Base-by-base conservation (phyloP, 2,888 invertebrate species). In the Agrotis segetum region DNA sequence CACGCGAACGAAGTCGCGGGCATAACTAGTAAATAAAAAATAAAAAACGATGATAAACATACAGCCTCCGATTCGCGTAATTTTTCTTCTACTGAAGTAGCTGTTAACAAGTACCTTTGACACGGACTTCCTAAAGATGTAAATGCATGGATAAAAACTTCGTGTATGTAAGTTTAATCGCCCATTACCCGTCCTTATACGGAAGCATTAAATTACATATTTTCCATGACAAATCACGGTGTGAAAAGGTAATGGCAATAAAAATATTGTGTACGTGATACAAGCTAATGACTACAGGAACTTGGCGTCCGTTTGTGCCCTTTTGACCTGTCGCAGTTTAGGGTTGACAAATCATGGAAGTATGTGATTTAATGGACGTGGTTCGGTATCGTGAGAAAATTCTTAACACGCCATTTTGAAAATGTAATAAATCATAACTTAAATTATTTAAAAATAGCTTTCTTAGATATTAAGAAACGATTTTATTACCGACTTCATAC, bases 241-340 rank as follows among this genome's bases (percentile, higher is more conserved):
- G 85, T 86, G 76, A 86, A 86, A 79, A 77, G 69, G 52, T 83
- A 83, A 85, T 84, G 50, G 65, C 67, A 69, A 67, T 81, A 63
- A 75, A 70, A 77, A 63, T 81, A 71, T 64, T 44, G 44, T 61
- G 40, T 74, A 62, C 60, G 65, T 66, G 46, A 69, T 80, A 50
- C 34, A 40, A 44, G 65, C 74, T 83, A 83, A 82, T 86, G 84
- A 87, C 74, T 81, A 85, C 89, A 91, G 94, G 92, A 93, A 92
- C 92, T 88, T 62, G 49, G 81, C 81, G 88, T 91, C 92, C 92
- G 95, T 93, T 93, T 81, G 74, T 89, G 89, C 86, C 90, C 90
- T 90, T 88, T 81, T 85, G 85, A 89, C 90, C 88, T 81, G 75
- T 83, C 77, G 79, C 77, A 73, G 81, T 86, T 85, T 84, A 81